Evolutionary conservation across 1,140 invertebrate species (phyloP).

Genomic region (Brachionus rotundiformis): DNA sequence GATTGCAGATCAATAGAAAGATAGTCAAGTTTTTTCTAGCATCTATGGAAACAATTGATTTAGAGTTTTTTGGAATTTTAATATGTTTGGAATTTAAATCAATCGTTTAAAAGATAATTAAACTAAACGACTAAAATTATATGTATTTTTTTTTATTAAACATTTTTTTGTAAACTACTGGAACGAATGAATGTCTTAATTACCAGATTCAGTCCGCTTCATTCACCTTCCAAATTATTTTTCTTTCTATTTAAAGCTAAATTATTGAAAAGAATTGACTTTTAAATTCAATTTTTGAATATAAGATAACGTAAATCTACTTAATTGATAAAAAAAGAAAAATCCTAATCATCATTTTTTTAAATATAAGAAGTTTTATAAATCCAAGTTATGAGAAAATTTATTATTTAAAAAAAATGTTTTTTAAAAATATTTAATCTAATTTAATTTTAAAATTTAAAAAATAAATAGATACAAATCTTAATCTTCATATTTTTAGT

Average conservation of each 20-base stretch:
- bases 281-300: not conserved
- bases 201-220: not conserved
- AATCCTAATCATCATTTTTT: too few relatives aligned
- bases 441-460: too few relatives aligned
- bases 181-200: not conserved
- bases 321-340: too few relatives aligned
- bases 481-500: too few relatives aligned
- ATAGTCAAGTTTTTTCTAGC: not conserved
- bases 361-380: too few relatives aligned
- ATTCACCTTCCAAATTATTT: not conserved
- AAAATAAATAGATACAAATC: too few relatives aligned
- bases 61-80: not conserved
- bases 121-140: not conserved
- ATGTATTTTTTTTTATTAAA: not conserved
- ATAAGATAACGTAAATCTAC: too few relatives aligned
- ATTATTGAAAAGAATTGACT: not conserved
- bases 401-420: too few relatives aligned
- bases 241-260: not conserved
- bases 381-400: too few relatives aligned
- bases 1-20: constrained; percentile 14
- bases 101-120: constrained; percentile 6
- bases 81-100: constrained; percentile 23
- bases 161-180: not conserved
- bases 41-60: not conserved
- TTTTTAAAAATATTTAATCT: too few relatives aligned